These are phyloP conservation scores for Aleiodes sp. DNA, from an alignment of 1,140 invertebrate species.

Conservation along the genomic window DNA sequence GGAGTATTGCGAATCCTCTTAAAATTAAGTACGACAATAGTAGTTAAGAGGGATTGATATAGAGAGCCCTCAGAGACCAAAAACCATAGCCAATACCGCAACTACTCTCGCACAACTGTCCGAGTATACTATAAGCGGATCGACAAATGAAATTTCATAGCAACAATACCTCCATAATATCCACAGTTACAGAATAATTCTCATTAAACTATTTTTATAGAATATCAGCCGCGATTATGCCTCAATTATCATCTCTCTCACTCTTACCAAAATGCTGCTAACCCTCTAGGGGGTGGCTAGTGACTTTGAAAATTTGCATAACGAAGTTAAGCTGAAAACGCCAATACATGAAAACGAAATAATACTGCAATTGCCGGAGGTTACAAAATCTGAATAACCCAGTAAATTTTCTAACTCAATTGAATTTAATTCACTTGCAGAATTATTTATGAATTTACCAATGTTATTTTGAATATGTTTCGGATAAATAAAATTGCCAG, in stretches of 20 bases:
- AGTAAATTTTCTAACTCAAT: background rate
- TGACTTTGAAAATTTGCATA: background rate
- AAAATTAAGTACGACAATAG: background rate
- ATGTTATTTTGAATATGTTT: no score
- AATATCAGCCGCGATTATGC: no score
- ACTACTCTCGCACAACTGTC: background rate
- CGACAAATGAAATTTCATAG: background rate
- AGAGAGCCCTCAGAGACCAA: background rate
- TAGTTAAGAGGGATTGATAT: background rate
- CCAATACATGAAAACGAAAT: background rate
- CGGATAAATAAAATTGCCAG: no score
- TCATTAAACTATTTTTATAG: no score
- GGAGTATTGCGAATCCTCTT: background rate
- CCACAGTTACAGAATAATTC: no score
- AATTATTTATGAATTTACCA: no score
- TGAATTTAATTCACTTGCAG: background rate
- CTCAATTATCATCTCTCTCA: background rate
- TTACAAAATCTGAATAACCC: background rate
- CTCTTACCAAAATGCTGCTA: no score
- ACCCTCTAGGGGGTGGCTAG: no score
- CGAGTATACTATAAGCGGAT: background rate
- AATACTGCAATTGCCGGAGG: background rate
- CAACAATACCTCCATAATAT: background rate
- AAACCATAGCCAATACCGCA: background rate
- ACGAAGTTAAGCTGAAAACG: background rate